Evolutionary conservation across 2,888 invertebrate genomes (phyloP), one percentile per base, ranked within the genome.

Genomic region (Pardosa pseudoannulata): DNA sequence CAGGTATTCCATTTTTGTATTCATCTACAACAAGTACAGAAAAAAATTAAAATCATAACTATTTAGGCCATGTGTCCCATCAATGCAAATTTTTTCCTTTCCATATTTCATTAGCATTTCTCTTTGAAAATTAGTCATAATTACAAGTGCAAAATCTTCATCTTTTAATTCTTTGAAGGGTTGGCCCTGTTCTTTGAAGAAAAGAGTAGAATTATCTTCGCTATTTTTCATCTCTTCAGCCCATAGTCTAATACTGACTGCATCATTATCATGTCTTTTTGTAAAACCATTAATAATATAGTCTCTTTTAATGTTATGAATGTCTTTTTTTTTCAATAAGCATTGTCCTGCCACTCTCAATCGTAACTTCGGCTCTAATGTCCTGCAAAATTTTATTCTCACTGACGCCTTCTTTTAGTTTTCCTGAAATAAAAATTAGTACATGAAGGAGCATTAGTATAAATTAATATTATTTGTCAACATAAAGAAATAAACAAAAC

Each of bases 101-200:
- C 83, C 71, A 28, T 73, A 80, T 71, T 75, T 68, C 23, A 28
- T 56, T 0, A 85, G 31, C 73, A 88, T 41, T 41, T 79, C 31
- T 64, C 19, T n/a, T 39, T 88, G 88, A 1, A 64, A n/a, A 29
- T 46, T 23, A n/a, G 79, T 85, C 88, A 88, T 85, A 3, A 85
- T 65, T 11, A 62, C 67, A 9, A 88, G 29, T 7, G 62, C 29
- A 36, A 85, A 83, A 27, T 79, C 72, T 19, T 72, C 31, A 7
- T 46, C 46, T 13, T 46, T 39, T 1, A 65, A n/a, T 31, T 28
- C 28, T 31, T 31, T 36, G n/a, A n/a, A n/a, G n/a, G n/a, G n/a
- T n/a, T n/a, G n/a, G 0, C 39, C 72, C 23, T 72, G 71, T 28
- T 79, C 65, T 71, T 72, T 79, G 23, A 27, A 79, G 46, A 31